Base-by-base conservation (phyloP, 2,888 invertebrate species). In the Cybosia mesomella region DNA sequence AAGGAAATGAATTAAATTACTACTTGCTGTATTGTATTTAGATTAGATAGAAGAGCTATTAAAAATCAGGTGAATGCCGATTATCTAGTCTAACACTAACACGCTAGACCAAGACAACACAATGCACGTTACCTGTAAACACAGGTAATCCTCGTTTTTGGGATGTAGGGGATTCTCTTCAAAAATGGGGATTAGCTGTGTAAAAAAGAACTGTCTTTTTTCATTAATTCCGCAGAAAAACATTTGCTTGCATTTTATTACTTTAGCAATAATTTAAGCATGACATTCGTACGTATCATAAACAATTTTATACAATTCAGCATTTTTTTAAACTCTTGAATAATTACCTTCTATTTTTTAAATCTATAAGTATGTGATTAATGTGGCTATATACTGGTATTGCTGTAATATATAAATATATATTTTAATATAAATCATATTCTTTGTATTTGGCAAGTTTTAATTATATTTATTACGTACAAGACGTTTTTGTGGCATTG, bases 1-100 rank as follows among this genome's bases (percentile, higher is more conserved):
- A 36, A 59, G 43, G 66, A 58, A 59, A 66, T 65, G 36, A 34
- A 66, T 69, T 63, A 63, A 53, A 22, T 43, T 18, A 34, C 43
- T 22, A 18, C 3, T 54, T 59, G 54, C 60, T 54, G 5, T 18
- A 54, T 66, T 69, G 58, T 62, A 66, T 66, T 68, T 34, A 68
- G 55, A 62, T 63, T 66, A 66, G 55, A 59, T 59, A 58, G 10
- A 34, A n/a, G 4, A 22, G 4, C 21, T 55, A 7, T 43, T 24
- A 49, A 49, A 49, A 49, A 61, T n/a, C 10, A 13, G 28, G 39
- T 34, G 4, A 36, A 15, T 11, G 8, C n/a, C n/a, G n/a, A n/a
- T 3, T 13, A 36, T 34, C 34, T 36, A n/a, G n/a, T 36, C 11
- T 58, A 22, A 55, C 24, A 22, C 22, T 9, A 49, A n/a, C 49